A percentile compares a stretch with the other conserved stretches of the same genome.
phyloP scores from a whole-genome alignment of 2,113 vertebrate species.

The Leuciscus idus region DNA sequence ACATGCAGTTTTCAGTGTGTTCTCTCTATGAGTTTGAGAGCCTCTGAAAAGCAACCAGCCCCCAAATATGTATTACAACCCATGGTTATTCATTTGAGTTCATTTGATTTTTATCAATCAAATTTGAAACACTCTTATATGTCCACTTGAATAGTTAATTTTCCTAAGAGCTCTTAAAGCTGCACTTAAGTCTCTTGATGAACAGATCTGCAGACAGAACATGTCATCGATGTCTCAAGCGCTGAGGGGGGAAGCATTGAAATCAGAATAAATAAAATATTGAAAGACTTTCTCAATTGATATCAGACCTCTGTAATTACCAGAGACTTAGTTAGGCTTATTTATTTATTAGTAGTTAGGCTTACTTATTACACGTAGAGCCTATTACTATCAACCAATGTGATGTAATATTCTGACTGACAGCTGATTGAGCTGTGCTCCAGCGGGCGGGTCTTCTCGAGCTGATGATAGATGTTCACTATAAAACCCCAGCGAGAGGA shows the following conservation, averaged over 20 bases:
- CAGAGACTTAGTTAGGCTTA: neutral
- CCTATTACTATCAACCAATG: neutral
- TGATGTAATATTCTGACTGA: neutral
- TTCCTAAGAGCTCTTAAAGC: neutral
- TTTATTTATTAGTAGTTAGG: too few species aligned
- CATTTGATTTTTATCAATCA: neutral
- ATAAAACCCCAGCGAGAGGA: conserved; percentile 9
- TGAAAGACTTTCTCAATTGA: neutral
- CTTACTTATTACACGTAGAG: neutral
- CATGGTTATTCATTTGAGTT: too few species aligned
- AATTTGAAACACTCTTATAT: neutral
- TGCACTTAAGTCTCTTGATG: neutral
- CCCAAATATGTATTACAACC: too few species aligned
- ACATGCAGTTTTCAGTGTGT: too few species aligned
- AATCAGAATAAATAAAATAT: conserved; percentile 1
- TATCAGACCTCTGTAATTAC: neutral
- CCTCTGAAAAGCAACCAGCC: too few species aligned
- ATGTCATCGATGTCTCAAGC: neutral
- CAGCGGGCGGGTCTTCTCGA: conserved; percentile 53
- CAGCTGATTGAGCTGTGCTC: neutral
- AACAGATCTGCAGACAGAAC: neutral
- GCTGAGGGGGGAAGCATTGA: neutral
- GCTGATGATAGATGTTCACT: conserved; percentile 4
- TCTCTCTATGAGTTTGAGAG: too few species aligned
- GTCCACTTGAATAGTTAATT: neutral